Conservation (phyloP, 2,797 vertebrate genomes). For the Mergus octosetaceus region DNA sequence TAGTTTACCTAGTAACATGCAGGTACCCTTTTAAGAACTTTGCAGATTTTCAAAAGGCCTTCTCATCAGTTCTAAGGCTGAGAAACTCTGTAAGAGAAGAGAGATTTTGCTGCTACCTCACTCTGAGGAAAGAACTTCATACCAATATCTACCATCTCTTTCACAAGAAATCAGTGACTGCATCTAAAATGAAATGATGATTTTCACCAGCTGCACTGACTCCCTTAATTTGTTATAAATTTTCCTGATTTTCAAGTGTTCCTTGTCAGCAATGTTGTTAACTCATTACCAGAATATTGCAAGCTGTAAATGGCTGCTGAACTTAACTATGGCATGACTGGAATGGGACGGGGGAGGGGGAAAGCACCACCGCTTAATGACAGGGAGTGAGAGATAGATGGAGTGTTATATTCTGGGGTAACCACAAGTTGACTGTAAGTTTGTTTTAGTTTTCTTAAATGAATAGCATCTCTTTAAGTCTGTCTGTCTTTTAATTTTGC, state of each 20-base stretch:
- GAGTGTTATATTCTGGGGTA: not conserved
- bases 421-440: slow-evolving; percentile 17
- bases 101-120: not conserved
- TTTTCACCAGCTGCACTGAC: not conserved
- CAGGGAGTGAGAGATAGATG: not conserved
- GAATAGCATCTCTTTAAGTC: not conserved
- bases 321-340: not conserved
- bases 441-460: not conserved
- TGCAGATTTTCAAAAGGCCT: not conserved
- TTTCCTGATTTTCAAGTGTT: not conserved
- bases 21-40: not conserved
- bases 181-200: not conserved
- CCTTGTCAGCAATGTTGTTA: not conserved
- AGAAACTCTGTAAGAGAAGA: not conserved
- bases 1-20: not conserved
- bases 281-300: not conserved
- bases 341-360: not conserved
- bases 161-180: not conserved
- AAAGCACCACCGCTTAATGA: not conserved
- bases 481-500: not conserved
- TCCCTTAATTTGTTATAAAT: not conserved
- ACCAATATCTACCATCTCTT: not conserved
- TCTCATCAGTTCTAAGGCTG: not conserved
- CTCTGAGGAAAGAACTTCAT: not conserved
- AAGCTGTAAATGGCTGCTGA: not conserved